Evolutionary conservation across 1,140 invertebrate genomes (phyloP).

Genomic region (Drosophila pectinifera): DNA sequence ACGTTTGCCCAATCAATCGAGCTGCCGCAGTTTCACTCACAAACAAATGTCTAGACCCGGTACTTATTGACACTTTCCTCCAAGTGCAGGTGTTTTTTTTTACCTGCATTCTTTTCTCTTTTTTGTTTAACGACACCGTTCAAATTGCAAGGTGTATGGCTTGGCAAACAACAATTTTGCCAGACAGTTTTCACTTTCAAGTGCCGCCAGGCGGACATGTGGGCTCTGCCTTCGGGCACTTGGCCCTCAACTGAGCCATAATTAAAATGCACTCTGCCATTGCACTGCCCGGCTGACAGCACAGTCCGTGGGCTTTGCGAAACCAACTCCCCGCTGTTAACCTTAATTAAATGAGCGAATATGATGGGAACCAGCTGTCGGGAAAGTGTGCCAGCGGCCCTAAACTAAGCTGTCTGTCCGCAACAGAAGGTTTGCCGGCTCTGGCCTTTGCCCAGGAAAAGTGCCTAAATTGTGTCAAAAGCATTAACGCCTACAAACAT

Average conservation of each 20-base stretch:
- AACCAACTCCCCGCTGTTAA: conserved; percentile 56
- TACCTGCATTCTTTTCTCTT: conserved; percentile 44
- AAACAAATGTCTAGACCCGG: conserved; percentile 51
- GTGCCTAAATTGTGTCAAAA: conserved; percentile 7
- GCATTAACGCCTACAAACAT: background rate
- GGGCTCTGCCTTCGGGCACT: conserved; percentile 27
- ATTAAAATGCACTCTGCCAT: conserved; percentile 77
- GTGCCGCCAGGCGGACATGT: conserved; percentile 33
- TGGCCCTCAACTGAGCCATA: conserved; percentile 59
- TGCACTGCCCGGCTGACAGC: conserved; percentile 30
- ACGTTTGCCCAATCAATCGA: conserved; percentile 54
- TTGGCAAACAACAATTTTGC: conserved; percentile 47
- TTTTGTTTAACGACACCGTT: conserved; percentile 41
- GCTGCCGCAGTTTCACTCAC: conserved; percentile 59
- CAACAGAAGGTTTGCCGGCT: conserved; percentile 24
- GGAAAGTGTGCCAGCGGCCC: conserved; percentile 61
- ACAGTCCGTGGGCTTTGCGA: conserved; percentile 48
- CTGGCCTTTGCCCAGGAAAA: conserved; percentile 15
- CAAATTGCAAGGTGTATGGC: conserved; percentile 48
- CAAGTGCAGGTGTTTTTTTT: conserved; percentile 45
- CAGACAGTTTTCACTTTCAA: conserved; percentile 70
- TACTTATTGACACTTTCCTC: conserved; percentile 72
- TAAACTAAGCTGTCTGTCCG: conserved; percentile 3
- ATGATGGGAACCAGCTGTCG: conserved; percentile 41
- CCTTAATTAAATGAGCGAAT: conserved; percentile 66